Conservation (phyloP, 2,888 invertebrate genomes). For the Apotomis turbidana region DNA sequence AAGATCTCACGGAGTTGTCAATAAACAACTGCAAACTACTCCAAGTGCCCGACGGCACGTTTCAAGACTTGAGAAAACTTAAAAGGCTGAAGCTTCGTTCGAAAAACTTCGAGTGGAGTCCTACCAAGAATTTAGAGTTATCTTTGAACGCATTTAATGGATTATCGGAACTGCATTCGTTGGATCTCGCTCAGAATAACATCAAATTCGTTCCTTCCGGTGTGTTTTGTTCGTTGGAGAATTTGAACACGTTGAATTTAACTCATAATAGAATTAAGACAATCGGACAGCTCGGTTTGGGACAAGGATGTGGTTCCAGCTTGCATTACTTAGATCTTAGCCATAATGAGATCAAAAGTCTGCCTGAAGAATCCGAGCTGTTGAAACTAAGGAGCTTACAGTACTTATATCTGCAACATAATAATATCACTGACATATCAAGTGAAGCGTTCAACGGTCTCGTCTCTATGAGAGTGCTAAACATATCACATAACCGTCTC, state of each 20-base stretch:
- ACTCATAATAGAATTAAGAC: constrained; percentile 92
- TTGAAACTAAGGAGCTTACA: constrained; percentile 90
- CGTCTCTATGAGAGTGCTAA: constrained; percentile 90
- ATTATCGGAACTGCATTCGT: constrained; percentile 89
- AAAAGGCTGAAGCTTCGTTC: constrained; percentile 91
- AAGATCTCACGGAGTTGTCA: constrained; percentile 89
- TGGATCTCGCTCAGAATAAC: constrained; percentile 93
- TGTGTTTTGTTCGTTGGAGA: constrained; percentile 90
- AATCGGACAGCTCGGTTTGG: constrained; percentile 90
- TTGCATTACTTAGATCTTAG: constrained; percentile 91
- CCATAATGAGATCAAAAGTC: constrained; percentile 88
- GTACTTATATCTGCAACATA: constrained; percentile 91
- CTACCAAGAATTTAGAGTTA: constrained; percentile 89
- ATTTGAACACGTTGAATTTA: constrained; percentile 92
- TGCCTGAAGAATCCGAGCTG: constrained; percentile 90
- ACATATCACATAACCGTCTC: constrained; percentile 93
- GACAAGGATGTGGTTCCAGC: constrained; percentile 86
- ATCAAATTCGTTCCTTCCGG: constrained; percentile 91
- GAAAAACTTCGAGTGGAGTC: constrained; percentile 91
- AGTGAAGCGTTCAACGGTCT: constrained; percentile 91
- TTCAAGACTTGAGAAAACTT: constrained; percentile 91
- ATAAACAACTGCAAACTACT: constrained; percentile 92
- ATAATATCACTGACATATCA: constrained; percentile 91
- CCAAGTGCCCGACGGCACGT: constrained; percentile 89
- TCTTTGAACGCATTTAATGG: constrained; percentile 88